Evolutionary conservation across 1,140 invertebrate species (phyloP), one percentile per base, ranked within the genome.

Genomic region (Frieseomelitta varia): DNA sequence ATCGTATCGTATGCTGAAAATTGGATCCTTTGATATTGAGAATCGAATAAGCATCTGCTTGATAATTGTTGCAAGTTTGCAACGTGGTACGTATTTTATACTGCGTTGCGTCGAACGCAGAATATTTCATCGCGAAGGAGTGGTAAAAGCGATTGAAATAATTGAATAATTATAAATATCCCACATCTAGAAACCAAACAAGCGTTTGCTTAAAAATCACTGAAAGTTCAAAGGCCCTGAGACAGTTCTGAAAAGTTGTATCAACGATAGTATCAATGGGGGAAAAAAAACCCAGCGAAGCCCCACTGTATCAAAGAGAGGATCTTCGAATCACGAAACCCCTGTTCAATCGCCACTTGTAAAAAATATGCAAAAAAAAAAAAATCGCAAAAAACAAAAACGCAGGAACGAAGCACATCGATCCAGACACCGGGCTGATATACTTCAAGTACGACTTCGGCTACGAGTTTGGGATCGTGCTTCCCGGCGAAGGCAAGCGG

Each of bases 371-470:
- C 51, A 63, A 47, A 1, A 51, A 63, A 10, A 53, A 51, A 17
- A 34, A 30, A n/a, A 63, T 61, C 24, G 17, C 30, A 0, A 17
- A 65, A 72, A 76, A 56, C 65, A 39, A 67, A 34, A 53, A 58
- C n/a, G 72, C 90, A 97, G 97, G 97, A 92, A 97, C 97, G 85
- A 97, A 97, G 94, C 97, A 97, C 91, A 96, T 97, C 88, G 97
- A 97, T 94, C 97, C 96, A 85, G 96, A 97, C 88, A 97, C 97
- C 47, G 97, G 97, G 85, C 94, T 97, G 55, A 97, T 97, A 91
- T 97, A 97, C 94, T 97, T 97, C 95, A 97, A 97, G 94, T 97
- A 97, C 91, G 97, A 97, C 94, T 97, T 97, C 91, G 97, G 97
- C 81, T 97, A 97, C 92, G 97, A 97, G 92, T 97, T 97, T 91